Evolutionary conservation across 2,797 vertebrate genomes (phyloP), one percentile per base, ranked within the genome.

Genomic region (Tarsius wallacei): DNA sequence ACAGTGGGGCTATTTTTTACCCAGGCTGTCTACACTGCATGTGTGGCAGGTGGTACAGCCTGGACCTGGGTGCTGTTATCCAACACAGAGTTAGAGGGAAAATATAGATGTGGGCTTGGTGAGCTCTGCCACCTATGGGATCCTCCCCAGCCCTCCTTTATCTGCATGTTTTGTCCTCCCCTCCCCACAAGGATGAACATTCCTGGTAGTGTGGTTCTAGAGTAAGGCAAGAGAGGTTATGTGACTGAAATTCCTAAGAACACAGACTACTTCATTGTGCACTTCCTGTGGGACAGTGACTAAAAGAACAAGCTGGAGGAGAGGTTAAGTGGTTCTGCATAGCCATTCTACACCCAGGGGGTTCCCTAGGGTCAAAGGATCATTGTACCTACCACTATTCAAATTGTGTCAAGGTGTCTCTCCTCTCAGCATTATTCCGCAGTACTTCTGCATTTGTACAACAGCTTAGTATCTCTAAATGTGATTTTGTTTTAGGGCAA

Each of bases 171-270:
- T 21, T 4, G 17, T 11, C 59, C 49, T 84, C 28, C 16, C 22
- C 47, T 28, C 2, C 15, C 12, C 17, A 19, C 2, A 1, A 0
- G 24, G 57, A 26, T 0, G 24, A 81, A 42, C 0, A 0, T 5
- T 24, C 42, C 61, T 16, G 36, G 74, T n/a, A n/a, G 49, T n/a
- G 22, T 31, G 84, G 84, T 80, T 55, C 70, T 13, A 9, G 70
- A 80, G 63, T 66, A 57, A 19, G 92, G 16, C 0, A 91, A 68
- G 84, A 94, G 92, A 87, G 61, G 24, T 94, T 66, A 64, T 1
- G 13, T 66, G 91, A 63, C 71, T 91, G 86, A 61, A 53, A 84
- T 90, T 97, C 97, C 93, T 85, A 76, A 80, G 83, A 91, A 57
- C 70, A 80, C 36, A 93, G 74, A 36, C 89, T 5, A 24, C 76